Conservation (phyloP, 2,113 vertebrate species). For the Xyrauchen texanus region DNA sequence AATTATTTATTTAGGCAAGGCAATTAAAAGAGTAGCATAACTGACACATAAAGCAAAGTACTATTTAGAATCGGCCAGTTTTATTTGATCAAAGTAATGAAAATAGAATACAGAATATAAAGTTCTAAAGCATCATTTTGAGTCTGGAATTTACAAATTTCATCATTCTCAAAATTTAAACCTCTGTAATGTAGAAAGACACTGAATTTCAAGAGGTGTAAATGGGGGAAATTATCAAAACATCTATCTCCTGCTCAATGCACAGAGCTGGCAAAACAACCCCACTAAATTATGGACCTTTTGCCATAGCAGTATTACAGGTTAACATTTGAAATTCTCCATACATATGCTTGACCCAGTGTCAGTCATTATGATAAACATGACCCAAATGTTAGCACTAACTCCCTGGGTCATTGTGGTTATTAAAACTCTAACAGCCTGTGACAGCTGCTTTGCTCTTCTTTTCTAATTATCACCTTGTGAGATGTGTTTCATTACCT, state of each 20-base stretch:
- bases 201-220: background rate
- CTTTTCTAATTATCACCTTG: constrained; percentile 90
- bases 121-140: no score
- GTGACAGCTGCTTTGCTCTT: constrained; percentile 76
- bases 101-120: no score
- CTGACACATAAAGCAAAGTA: constrained; percentile 21
- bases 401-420: constrained; percentile 70
- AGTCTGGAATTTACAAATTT: no score
- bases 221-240: background rate
- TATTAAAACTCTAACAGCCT: constrained; percentile 82
- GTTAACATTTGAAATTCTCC: background rate
- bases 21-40: background rate
- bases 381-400: constrained; percentile 49
- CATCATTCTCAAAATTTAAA: no score
- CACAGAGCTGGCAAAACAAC: background rate
- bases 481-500: constrained; percentile 94
- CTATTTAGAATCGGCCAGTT: background rate
- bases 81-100: background rate
- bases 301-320: background rate
- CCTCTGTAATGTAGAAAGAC: background rate
- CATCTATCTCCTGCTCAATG: background rate
- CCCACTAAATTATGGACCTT: background rate
- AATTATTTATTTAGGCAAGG: constrained; percentile 6
- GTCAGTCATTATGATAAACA: constrained; percentile 52
- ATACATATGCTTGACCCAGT: constrained; percentile 43